phyloP scores from a whole-genome alignment of 1,140 invertebrate species.

The Drosophila punjabiensis region DNA sequence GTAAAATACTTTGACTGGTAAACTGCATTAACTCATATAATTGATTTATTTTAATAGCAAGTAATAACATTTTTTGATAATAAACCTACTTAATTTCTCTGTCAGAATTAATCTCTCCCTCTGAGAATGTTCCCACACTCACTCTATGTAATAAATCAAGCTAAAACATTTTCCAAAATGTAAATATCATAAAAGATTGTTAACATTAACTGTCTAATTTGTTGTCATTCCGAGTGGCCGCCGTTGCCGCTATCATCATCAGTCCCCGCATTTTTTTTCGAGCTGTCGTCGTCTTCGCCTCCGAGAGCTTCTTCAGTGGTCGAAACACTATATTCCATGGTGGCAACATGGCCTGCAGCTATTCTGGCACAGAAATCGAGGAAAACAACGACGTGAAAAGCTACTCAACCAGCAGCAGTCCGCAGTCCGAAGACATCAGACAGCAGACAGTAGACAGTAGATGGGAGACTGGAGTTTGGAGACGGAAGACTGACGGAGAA shows the following conservation, averaged over 20 bases:
- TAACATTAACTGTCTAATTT: constrained; percentile 83
- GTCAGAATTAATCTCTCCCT: constrained; percentile 17
- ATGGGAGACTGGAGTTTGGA: background rate
- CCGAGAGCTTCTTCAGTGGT: constrained; percentile 72
- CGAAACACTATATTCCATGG: constrained; percentile 34
- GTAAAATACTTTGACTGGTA: too few relatives aligned
- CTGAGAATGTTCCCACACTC: constrained; percentile 22
- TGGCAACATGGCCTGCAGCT: constrained; percentile 63
- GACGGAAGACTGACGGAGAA: constrained; percentile 36
- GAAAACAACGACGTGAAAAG: constrained; percentile 44
- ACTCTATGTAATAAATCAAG: constrained; percentile 50
- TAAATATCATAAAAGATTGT: constrained; percentile 83
- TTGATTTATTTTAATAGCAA: background rate
- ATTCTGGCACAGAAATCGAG: constrained; percentile 53
- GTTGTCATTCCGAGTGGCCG: constrained; percentile 70
- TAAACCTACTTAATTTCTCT: background rate
- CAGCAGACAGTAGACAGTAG: background rate
- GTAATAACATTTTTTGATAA: accelerated
- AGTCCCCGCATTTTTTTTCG: constrained; percentile 36
- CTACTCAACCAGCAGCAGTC: constrained; percentile 43
- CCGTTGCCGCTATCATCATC: constrained; percentile 43
- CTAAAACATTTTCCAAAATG: constrained; percentile 73
- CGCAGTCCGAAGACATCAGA: background rate
- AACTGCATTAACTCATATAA: background rate
- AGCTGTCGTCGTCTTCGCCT: constrained; percentile 48